These are phyloP conservation scores for Alloscopus bannaensis DNA, from an alignment of 2,888 invertebrate species.

Conservation along the genomic window DNA sequence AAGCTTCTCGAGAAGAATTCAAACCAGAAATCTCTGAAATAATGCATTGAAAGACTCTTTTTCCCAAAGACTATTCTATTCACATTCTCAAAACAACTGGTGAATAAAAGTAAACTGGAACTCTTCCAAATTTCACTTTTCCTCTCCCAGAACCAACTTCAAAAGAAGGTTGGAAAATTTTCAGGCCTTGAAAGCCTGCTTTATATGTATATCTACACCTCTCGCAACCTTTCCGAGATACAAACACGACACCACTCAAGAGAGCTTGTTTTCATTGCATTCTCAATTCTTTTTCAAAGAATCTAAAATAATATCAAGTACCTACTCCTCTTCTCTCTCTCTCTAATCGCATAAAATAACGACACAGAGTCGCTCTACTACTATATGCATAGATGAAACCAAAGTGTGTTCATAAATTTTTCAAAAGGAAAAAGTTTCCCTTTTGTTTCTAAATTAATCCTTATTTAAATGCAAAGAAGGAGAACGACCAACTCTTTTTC, in stretches of 20 bases:
- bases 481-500: not conserved
- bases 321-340: not conserved
- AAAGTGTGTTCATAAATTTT: conserved; percentile 22
- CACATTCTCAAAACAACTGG: not conserved
- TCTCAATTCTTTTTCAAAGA: not conserved
- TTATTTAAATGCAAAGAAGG: conserved; percentile 31
- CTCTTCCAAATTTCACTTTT: conserved; percentile 28
- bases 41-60: conserved; percentile 28
- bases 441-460: conserved; percentile 42
- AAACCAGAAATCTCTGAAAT: not conserved
- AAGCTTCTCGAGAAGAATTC: not conserved
- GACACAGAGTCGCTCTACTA: not conserved
- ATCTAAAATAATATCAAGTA: conserved; percentile 14
- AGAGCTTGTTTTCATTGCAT: conserved; percentile 12
- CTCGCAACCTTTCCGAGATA: not conserved
- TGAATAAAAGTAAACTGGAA: conserved; percentile 39
- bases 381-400: no score
- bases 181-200: not conserved
- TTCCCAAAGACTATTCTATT: conserved; percentile 13
- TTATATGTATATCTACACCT: conserved; percentile 5
- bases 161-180: no score
- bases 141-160: not conserved
- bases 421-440: conserved; percentile 28
- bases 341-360: not conserved
- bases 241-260: not conserved